Evolutionary conservation across 2,888 invertebrate genomes (phyloP).

Genomic region (Leptopilina drosophilae): DNA sequence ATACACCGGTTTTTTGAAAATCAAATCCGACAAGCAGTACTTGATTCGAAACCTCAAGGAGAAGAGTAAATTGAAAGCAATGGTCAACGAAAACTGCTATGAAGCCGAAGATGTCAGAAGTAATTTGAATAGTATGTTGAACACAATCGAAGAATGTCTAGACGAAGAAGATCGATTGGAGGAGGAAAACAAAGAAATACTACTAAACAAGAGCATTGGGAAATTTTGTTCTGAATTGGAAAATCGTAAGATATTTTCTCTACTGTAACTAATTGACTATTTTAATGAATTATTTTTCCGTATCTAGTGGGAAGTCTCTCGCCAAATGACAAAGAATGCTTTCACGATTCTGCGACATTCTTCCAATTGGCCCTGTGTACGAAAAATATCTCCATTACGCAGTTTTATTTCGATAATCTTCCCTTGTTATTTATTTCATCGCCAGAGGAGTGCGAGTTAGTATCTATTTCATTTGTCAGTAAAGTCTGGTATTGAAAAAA

Average conservation of each 20-base stretch:
- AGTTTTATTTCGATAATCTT: background rate
- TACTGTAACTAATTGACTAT: background rate
- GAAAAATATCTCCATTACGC: background rate
- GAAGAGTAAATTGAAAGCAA: background rate
- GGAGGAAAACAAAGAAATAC: background rate
- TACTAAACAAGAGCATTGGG: background rate
- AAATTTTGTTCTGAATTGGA: constrained; percentile 22
- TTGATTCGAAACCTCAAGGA: background rate
- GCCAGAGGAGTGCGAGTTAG: constrained; percentile 19
- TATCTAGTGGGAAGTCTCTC: background rate
- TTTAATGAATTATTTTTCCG: background rate
- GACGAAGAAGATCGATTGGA: constrained; percentile 1
- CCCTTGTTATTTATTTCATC: constrained; percentile 20
- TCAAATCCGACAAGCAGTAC: background rate
- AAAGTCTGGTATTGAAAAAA: too few species aligned
- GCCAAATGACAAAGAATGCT: background rate
- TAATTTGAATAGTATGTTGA: background rate
- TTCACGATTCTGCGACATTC: background rate
- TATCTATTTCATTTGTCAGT: background rate
- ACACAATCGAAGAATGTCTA: background rate
- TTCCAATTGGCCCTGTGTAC: background rate
- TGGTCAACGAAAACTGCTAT: background rate
- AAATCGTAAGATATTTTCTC: background rate
- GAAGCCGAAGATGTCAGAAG: background rate
- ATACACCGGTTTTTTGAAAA: background rate